Conservation (phyloP, 2,797 vertebrate genomes). For the Erpetoichthys calabaricus region DNA sequence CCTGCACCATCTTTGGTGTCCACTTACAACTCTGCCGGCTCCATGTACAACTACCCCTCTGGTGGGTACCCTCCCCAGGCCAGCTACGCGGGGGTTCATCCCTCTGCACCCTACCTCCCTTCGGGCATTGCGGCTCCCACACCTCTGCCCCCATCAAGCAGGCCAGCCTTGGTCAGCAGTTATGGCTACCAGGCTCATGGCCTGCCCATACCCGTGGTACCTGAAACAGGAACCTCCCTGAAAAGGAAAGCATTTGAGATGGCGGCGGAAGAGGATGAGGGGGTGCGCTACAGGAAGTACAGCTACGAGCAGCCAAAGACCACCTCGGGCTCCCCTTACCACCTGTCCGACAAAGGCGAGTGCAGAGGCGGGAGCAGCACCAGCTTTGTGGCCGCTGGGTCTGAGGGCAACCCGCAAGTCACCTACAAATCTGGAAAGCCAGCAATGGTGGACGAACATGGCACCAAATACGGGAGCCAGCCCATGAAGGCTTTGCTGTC, state of each 20-base stretch:
- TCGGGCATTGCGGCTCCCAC: conserved; percentile 70
- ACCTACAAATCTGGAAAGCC: conserved; percentile 37
- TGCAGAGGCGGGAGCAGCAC: conserved; percentile 68
- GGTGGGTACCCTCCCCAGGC: conserved; percentile 69
- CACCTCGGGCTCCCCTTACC: conserved; percentile 45
- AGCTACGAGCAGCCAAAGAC: conserved; percentile 70
- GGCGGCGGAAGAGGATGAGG: conserved; percentile 55
- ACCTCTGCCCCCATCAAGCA: conserved; percentile 49
- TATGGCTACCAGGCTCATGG: conserved; percentile 66
- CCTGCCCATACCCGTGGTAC: conserved; percentile 25
- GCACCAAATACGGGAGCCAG: conserved; percentile 41
- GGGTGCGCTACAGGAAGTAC: conserved; percentile 73
- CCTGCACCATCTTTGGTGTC: conserved; percentile 62
- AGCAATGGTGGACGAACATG: conserved; percentile 24
- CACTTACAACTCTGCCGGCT: conserved; percentile 65
- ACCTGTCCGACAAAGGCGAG: conserved; percentile 63
- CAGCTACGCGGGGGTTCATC: conserved; percentile 59
- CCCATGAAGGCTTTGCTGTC: conserved; percentile 62
- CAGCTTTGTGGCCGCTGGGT: conserved; percentile 34
- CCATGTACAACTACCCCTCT: conserved; percentile 74
- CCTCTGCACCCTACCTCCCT: conserved; percentile 64
- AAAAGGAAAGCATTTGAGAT: conserved; percentile 87
- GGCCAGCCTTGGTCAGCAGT: conserved; percentile 52
- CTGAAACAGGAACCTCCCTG: conserved; percentile 43
- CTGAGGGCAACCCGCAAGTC: conserved; percentile 36